A percentile compares a stretch with the other conserved stretches of the same genome.
These are phyloP conservation scores for Hypothenemus hampei DNA, from an alignment of 1,140 invertebrate species.

Conservation along the genomic window DNA sequence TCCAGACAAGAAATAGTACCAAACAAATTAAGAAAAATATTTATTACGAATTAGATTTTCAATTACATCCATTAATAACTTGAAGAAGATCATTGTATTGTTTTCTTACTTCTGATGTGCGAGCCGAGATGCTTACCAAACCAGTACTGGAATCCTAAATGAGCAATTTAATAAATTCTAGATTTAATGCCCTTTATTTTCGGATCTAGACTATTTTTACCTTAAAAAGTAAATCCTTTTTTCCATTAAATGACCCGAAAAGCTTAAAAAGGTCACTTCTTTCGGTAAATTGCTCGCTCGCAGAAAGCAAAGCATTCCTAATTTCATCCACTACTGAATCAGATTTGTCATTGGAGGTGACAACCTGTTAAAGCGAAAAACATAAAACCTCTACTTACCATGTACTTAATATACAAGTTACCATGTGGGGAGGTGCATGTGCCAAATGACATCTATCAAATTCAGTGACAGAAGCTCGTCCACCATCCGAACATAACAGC, in stretches of 20 bases:
- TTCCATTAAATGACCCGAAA: constrained; percentile 50
- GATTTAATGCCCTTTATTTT: not conserved
- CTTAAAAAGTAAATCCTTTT: constrained; percentile 51
- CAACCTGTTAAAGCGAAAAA: constrained; percentile 36
- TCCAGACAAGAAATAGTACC: not conserved
- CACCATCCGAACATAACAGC: constrained; percentile 62
- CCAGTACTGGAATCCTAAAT: constrained; percentile 32
- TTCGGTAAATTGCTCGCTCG: constrained; percentile 45
- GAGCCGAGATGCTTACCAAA: constrained; percentile 28
- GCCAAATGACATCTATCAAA: constrained; percentile 60
- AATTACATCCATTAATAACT: constrained; percentile 24
- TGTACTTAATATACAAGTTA: constrained; percentile 19
- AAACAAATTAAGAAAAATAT: not conserved
- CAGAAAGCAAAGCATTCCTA: constrained; percentile 47
- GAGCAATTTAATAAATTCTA: not conserved
- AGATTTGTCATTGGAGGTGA: constrained; percentile 48
- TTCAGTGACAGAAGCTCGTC: constrained; percentile 48
- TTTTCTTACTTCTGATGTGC: constrained; percentile 30
- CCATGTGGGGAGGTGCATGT: constrained; percentile 54
- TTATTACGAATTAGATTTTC: not conserved
- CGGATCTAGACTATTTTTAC: constrained; percentile 32
- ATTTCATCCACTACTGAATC: constrained; percentile 49
- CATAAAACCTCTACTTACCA: not conserved
- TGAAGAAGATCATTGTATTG: constrained; percentile 30
- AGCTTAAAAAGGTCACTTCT: constrained; percentile 49